phyloP scores from a whole-genome alignment of 1,140 invertebrate genomes.

The Bombus fervidus region DNA sequence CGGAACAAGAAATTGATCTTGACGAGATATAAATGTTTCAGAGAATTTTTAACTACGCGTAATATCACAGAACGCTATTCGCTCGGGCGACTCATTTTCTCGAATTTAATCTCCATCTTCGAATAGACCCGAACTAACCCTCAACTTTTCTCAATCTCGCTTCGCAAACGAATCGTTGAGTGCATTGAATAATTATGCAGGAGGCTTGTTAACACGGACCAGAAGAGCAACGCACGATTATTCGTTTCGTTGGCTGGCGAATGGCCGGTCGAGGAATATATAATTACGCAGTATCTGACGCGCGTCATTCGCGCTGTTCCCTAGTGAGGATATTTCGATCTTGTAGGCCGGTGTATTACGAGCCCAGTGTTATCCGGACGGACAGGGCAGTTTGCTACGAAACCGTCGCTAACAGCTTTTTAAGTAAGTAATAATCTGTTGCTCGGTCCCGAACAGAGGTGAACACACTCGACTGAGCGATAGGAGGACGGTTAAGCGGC shows the following conservation, averaged over 20 bases:
- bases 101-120: background rate
- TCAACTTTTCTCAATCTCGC: background rate
- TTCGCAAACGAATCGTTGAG: background rate
- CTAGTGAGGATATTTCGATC: background rate
- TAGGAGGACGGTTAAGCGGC: slow-evolving; percentile 60
- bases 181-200: slow-evolving; percentile 32
- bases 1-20: slow-evolving; percentile 15
- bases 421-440: slow-evolving; percentile 73
- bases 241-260: background rate
- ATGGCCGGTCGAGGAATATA: slow-evolving; percentile 9
- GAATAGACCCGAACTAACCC: background rate
- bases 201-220: slow-evolving; percentile 17
- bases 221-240: slow-evolving; percentile 1
- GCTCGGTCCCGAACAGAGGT: slow-evolving; percentile 65
- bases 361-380: slow-evolving; percentile 32
- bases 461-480: slow-evolving; percentile 64
- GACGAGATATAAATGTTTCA: slow-evolving; percentile 17
- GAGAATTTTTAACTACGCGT: slow-evolving; percentile 6
- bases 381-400: slow-evolving; percentile 50
- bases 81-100: background rate
- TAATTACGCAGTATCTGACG: slow-evolving; percentile 37
- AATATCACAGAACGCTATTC: background rate
- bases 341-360: slow-evolving; percentile 12
- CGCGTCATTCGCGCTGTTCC: slow-evolving; percentile 13
- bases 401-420: slow-evolving; percentile 68